Base-by-base conservation (phyloP, 2,113 vertebrate species). In the Istiophorus platypterus region DNA sequence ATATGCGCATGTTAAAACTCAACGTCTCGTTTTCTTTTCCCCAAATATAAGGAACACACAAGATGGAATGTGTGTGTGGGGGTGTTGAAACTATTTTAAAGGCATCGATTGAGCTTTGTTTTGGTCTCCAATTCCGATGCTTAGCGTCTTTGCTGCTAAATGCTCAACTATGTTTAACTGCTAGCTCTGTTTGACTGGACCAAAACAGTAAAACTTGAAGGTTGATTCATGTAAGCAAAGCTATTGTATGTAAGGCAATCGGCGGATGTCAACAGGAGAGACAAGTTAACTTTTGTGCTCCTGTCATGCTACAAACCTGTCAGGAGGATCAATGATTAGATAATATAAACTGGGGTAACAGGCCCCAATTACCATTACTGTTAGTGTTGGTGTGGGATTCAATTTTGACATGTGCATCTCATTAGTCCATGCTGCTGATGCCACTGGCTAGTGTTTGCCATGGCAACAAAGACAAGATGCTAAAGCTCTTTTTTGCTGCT, bases 391-490 rank as follows among this genome's bases (percentile, higher is more conserved):
- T 69, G 52, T 27, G 47, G 61, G 79, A 92, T 81, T 90, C 52
- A 82, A 81, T 89, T 87, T 85, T 90, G 87, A 94, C 89, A 88
- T 84, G 59, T 87, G 59, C 18, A 24, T 83, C 87, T 79, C 81
- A 85, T 95, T 76, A 76, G 81, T 89, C 83, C 52, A 24, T 52
- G 81, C 76, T 79, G 72, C 81, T 65, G 84, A 88, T 80, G 82
- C 87, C 84, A 73, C 76, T 87, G 93, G 90, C 80, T 83, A 87
- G 75, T 37, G 62, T 94, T 95, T 94, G 85, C 90, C 86, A 85
- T 93, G 91, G 92, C 94, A 93, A 94, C 94, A 85, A 80, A 88
- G 87, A 86, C 64, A 66, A 83, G 88, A 88, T 91, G 85, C 86
- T 87, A 91, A 76, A 77, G 91, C 87, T 89, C 83, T 74, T 78